phyloP scores from a whole-genome alignment of 37 sponge, comb jelly and placozoan genomes.

The Cliona cf. orientalis region DNA sequence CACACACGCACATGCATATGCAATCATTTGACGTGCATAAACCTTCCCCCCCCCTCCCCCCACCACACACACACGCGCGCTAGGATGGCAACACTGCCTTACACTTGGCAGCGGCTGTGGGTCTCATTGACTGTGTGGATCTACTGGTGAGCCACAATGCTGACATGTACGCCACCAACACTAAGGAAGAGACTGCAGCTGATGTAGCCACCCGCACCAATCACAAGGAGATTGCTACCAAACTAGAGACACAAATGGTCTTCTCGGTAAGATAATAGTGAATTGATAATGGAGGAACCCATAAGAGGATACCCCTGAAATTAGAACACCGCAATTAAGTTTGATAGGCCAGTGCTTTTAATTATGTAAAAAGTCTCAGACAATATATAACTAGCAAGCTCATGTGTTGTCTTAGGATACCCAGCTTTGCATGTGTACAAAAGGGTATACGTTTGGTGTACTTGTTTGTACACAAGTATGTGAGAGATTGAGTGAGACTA shows the following conservation, averaged over 20 bases:
- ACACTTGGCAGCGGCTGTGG: constrained; percentile 64
- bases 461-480: no score
- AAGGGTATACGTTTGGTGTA: no score
- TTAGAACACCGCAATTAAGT: no score
- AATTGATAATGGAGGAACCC: neutral
- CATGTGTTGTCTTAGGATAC: no score
- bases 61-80: neutral
- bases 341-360: neutral
- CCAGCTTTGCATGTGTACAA: no score
- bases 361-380: neutral
- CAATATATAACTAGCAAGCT: no score
- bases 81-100: constrained; percentile 76
- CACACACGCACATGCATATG: no score
- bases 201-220: constrained; percentile 55
- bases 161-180: constrained; percentile 65
- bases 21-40: no score
- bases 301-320: no score
- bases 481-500: no score
- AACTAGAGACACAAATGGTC: constrained; percentile 82
- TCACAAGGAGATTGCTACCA: constrained; percentile 60
- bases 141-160: constrained; percentile 62
- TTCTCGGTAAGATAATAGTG: constrained; percentile 69
- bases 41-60: neutral
- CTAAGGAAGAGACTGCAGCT: constrained; percentile 72
- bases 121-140: constrained; percentile 67